phyloP scores from a whole-genome alignment of 1,140 invertebrate species.

The Pseudomyrmex cubaensis region DNA sequence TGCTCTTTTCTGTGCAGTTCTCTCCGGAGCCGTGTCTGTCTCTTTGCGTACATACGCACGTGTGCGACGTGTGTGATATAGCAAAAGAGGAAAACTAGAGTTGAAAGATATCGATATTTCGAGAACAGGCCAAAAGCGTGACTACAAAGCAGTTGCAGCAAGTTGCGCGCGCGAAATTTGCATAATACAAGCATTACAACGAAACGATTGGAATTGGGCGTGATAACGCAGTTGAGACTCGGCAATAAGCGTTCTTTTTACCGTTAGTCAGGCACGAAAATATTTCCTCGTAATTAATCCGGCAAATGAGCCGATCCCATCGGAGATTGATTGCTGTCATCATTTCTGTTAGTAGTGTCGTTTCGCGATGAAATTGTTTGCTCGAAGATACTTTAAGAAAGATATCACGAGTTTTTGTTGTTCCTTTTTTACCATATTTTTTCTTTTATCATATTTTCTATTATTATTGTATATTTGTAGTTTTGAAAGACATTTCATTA shows the following conservation, averaged over 20 bases:
- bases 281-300: slow-evolving; percentile 10
- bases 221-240: slow-evolving; percentile 37
- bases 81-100: background rate
- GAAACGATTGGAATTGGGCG: slow-evolving; percentile 37
- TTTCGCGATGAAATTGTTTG: slow-evolving; percentile 36
- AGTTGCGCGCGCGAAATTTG: slow-evolving; percentile 24
- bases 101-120: slow-evolving; percentile 30
- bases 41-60: background rate
- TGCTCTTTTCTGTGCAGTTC: background rate
- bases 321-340: slow-evolving; percentile 30
- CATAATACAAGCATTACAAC: slow-evolving; percentile 52
- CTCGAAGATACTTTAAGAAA: background rate
- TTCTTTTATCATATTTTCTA: background rate
- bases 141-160: slow-evolving; percentile 25
- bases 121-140: slow-evolving; percentile 28
- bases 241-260: slow-evolving; percentile 36
- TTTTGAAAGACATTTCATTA: too few relatives aligned
- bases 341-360: slow-evolving; percentile 36
- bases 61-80: slow-evolving; percentile 1
- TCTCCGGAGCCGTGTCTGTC: background rate
- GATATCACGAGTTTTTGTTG: background rate
- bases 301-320: slow-evolving; percentile 28
- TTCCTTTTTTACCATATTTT: background rate
- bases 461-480: background rate
- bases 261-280: slow-evolving; percentile 21